A percentile compares a stretch with the other conserved stretches of the same genome.
Evolutionary conservation across 1,140 invertebrate genomes (phyloP).

Genomic region (Sipha flava): DNA sequence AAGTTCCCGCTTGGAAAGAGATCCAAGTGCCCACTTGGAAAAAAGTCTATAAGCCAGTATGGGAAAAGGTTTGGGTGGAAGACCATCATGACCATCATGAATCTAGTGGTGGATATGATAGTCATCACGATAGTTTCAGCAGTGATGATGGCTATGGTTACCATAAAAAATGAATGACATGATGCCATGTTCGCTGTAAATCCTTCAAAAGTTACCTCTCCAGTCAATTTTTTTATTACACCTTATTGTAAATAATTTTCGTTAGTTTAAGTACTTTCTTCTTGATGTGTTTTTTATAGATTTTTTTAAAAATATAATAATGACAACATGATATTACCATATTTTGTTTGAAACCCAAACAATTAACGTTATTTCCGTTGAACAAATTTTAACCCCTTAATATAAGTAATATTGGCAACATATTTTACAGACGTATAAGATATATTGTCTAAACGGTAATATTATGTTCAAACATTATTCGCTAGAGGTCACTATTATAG

Average conservation of each 20-base stretch:
- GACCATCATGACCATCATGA: constrained; percentile 38
- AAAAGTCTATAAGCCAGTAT: constrained; percentile 39
- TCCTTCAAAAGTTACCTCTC: neutral
- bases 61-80: constrained; percentile 42
- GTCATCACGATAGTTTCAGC: neutral
- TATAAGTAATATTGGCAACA: neutral
- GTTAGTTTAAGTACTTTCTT: neutral
- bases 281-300: neutral
- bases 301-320: neutral
- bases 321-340: neutral
- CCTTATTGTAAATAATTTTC: constrained; percentile 1
- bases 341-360: neutral
- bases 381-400: neutral
- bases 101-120: constrained; percentile 13
- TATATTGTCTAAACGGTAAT: neutral
- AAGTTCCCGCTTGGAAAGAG: constrained; percentile 46
- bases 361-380: neutral
- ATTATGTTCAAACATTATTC: neutral
- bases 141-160: neutral
- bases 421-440: neutral
- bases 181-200: neutral
- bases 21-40: constrained; percentile 39
- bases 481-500: neutral
- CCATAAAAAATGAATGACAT: neutral
- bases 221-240: neutral